Base-by-base conservation (phyloP, 1,140 invertebrate species). In the Lucilia cuprina region DNA sequence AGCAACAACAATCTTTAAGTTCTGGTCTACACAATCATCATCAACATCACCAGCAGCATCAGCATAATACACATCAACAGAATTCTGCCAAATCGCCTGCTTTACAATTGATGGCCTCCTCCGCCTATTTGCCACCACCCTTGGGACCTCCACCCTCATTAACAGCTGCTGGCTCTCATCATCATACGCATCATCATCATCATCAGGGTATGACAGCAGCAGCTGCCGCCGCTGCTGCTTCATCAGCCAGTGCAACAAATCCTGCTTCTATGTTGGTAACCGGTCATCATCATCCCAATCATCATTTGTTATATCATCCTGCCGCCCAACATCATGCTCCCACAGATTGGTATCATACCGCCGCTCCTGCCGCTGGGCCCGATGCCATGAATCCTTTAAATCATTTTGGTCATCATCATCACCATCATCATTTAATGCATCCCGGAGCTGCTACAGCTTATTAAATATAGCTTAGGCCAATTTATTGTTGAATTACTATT, bases 321-420 rank as follows among this genome's bases (percentile, higher is more conserved):
- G 88, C 90, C 49, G 89, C 90, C 47, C 90, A 91, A 82, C 90
- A 91, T 86, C 89, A 90, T 85, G 88, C 89, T 80, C 88, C 87
- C 21, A 89, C 86, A 82, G 89, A 89, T 55, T 90, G 90, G 89
- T 88, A 91, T 87, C 87, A 91, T 86, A 87, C 86, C 89, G 91
- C 86, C 91, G 93, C 82, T 90, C 93, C 86, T 87, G 94, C 85
- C 12, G 86, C 85, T 92, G 92, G 88, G 93, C 95, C 88, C 94
- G 95, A 94, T 93, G 95, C 89, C 92, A 91, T 95, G 85, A 92
- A 93, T 85, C 89, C 92, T 87, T 86, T 93, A 86, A 91, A 93
- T 86, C 92, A 93, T 84, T 92, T 93, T 83, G 90, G 91, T 2
- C 93, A 94, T 87, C 91, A 91, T 86, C 90, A 91, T 85, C 91